A percentile compares a stretch with the other conserved stretches of the same genome.
Conservation (phyloP, 2,888 invertebrate species). For the Athalia cordata region DNA sequence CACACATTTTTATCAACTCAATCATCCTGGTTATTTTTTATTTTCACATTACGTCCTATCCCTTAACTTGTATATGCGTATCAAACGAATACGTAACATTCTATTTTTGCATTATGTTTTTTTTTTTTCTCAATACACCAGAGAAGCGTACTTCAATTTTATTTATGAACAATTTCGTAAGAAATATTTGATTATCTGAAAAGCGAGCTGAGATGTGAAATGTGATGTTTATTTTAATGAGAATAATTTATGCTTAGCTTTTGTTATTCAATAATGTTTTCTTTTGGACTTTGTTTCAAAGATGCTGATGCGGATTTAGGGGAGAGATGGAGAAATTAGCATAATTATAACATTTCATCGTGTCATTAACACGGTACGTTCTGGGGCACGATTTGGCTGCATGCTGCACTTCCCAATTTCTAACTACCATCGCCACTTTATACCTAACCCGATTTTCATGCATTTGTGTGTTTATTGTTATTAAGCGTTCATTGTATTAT, state of each 20-base stretch:
- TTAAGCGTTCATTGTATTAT: no score
- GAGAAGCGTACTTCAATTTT: no score
- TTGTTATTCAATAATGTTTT: background rate
- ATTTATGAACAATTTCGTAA: no score
- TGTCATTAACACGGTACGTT: background rate
- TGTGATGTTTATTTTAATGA: background rate
- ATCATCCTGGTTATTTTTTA: no score
- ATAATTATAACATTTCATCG: background rate
- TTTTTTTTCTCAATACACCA: no score
- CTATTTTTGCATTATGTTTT: no score
- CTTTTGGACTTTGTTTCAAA: conserved; percentile 2
- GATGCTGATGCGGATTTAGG: conserved; percentile 4
- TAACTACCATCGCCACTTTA: conserved; percentile 9
- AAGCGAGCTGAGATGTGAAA: background rate
- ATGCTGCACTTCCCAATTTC: conserved; percentile 8
- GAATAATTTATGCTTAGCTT: background rate
- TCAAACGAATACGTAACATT: no score
- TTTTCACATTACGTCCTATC: no score
- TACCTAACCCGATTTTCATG: background rate
- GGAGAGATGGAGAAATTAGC: background rate
- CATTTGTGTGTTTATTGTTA: no score
- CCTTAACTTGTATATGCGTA: no score
- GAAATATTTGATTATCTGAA: background rate
- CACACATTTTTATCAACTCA: no score
- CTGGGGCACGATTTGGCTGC: conserved; percentile 25